Conservation (phyloP, 2,797 vertebrate species). For the Heterohyrax brucei region DNA sequence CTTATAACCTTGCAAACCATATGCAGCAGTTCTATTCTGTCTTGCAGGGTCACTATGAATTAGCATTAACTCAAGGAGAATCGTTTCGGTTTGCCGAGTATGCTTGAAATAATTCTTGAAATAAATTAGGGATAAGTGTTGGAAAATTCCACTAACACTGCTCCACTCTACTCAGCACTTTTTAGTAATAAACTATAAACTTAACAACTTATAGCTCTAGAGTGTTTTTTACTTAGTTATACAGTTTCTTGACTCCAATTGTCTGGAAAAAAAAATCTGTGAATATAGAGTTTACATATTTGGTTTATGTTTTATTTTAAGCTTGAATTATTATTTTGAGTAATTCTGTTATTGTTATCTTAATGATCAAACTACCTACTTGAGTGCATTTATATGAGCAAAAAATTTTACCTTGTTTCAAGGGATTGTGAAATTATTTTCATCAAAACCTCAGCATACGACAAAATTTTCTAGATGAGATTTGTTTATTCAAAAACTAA, state of each 20-base stretch:
- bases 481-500: not conserved
- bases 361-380: not conserved
- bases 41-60: too few relatives aligned
- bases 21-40: too few relatives aligned
- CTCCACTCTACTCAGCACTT: not conserved
- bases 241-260: not conserved
- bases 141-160: not conserved
- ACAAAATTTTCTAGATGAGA: constrained; percentile 28
- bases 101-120: constrained; percentile 37
- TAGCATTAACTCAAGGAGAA: too few relatives aligned
- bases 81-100: not conserved
- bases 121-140: not conserved
- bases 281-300: not conserved
- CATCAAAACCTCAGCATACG: not conserved
- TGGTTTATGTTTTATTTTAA: constrained; percentile 22
- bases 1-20: not conserved
- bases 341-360: not conserved
- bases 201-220: not conserved
- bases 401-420: not conserved
- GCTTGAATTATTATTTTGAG: not conserved
- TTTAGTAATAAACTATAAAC: not conserved
- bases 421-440: constrained; percentile 13
- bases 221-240: constrained; percentile 1
- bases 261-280: not conserved
- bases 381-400: not conserved